These are phyloP conservation scores for Semaprochilodus insignis DNA, from an alignment of 2,797 vertebrate species.

Conservation along the genomic window DNA sequence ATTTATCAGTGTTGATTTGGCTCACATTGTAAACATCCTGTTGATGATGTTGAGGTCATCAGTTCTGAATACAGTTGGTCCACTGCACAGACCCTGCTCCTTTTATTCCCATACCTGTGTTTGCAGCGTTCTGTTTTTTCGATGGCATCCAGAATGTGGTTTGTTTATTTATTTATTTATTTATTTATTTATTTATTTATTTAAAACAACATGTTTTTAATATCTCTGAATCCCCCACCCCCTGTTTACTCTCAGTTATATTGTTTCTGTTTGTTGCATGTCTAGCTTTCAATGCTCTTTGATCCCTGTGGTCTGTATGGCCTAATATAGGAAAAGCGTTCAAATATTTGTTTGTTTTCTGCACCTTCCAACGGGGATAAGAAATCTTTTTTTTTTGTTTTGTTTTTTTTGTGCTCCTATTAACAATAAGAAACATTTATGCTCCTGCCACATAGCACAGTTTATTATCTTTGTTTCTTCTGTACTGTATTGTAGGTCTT, in stretches of 20 bases:
- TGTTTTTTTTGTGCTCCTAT: too few species aligned
- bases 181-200: not conserved
- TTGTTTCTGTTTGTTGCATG: not conserved
- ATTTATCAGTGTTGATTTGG: conserved; percentile 35
- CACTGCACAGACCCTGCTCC: not conserved
- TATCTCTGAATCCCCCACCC: too few species aligned
- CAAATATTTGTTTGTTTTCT: not conserved
- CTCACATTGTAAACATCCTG: conserved; percentile 40
- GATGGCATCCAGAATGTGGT: not conserved
- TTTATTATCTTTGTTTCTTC: not conserved
- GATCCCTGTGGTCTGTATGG: not conserved
- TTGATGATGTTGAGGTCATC: conserved; percentile 2
- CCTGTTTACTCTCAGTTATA: not conserved
- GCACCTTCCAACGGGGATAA: too few species aligned
- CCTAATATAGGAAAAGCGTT: not conserved
- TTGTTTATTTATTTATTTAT: not conserved
- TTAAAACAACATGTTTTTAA: not conserved
- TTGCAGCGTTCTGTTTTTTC: not conserved
- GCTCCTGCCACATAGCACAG: not conserved
- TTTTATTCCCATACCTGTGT: not conserved
- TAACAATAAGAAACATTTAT: not conserved
- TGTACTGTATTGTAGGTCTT: conserved; percentile 78
- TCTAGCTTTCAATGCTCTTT: not conserved
- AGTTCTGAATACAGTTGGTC: conserved; percentile 7
- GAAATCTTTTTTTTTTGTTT: not conserved